These are phyloP conservation scores for Erythrocercus mccallii DNA, from an alignment of 2,113 vertebrate genomes.

Conservation along the genomic window DNA sequence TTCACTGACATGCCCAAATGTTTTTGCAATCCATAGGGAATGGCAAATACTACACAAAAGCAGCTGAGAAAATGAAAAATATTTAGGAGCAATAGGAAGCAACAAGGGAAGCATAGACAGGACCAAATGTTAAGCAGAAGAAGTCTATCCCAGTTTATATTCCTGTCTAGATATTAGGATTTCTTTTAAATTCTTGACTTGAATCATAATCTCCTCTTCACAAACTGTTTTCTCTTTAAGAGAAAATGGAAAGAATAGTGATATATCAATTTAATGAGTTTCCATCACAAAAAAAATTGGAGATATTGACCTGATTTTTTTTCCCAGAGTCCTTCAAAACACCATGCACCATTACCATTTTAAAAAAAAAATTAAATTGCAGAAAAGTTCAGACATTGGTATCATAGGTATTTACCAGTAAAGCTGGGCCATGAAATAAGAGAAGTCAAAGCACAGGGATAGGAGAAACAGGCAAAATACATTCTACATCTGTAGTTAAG, in stretches of 20 bases:
- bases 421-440: not conserved
- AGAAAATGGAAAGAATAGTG: not conserved
- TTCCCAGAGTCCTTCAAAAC: not conserved
- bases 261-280: not conserved
- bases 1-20: not conserved
- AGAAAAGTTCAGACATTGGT: not conserved
- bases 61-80: not conserved
- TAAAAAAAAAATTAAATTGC: not conserved
- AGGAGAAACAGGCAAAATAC: not conserved
- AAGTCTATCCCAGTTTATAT: not conserved
- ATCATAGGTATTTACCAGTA: not conserved
- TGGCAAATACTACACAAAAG: not conserved
- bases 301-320: not conserved
- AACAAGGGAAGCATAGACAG: not conserved
- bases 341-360: not conserved
- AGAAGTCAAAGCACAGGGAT: not conserved
- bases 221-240: not conserved
- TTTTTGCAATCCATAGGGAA: not conserved
- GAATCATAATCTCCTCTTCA: not conserved
- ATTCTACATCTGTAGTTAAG: not conserved
- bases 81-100: not conserved
- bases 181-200: not conserved
- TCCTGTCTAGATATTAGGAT: not conserved
- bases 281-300: not conserved
- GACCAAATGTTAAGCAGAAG: not conserved